Base-by-base conservation (phyloP, 2,797 vertebrate genomes). In the Miichthys miiuy region DNA sequence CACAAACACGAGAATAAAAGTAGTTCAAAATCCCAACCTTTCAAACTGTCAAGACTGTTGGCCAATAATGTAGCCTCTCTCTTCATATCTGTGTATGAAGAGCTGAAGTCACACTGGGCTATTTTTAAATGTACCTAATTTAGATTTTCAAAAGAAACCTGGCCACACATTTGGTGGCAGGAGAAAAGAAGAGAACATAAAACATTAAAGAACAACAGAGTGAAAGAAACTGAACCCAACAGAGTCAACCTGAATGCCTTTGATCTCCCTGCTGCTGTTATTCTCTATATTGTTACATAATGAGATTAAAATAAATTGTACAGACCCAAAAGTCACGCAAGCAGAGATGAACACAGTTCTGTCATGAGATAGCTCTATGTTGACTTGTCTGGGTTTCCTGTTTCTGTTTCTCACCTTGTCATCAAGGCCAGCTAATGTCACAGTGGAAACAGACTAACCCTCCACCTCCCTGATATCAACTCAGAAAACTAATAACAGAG, bases 321-420 rank as follows among this genome's bases (percentile, higher is more conserved):
- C 18, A 51, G 68, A 55, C 34, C 18, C 12, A 21, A 57, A 14
- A 48, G 42, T 47, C 63, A 63, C 2, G 9, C 12, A 66, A 27
- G 63, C 20, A 79, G 38, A 63, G n/a, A 55, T 41, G 20, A 72
- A 73, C 60, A 11, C 60, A 21, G 57, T 34, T 67, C 42, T 30
- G 17, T 56, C 73, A 61, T 68, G 18, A 64, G 44, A 72, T 6
- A 16, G 34, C 11, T 50, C 38, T 8, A 68, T 42, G 23, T 72
- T 72, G 50, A 56, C 3, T 6, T 70, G 46, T 58, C 6, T 42
- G 0, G 63, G 73, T 85, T 92, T 91, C 89, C 80, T 89, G 85
- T 88, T 91, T 93, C 83, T 86, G 77, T 61, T 54, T 78, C 27
- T 77, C 67, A 88, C 56, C 73, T 65, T 79, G 47, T 65, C n/a